Evolutionary conservation across 2,113 vertebrate species (phyloP).

Genomic region (Excalfactoria chinensis): DNA sequence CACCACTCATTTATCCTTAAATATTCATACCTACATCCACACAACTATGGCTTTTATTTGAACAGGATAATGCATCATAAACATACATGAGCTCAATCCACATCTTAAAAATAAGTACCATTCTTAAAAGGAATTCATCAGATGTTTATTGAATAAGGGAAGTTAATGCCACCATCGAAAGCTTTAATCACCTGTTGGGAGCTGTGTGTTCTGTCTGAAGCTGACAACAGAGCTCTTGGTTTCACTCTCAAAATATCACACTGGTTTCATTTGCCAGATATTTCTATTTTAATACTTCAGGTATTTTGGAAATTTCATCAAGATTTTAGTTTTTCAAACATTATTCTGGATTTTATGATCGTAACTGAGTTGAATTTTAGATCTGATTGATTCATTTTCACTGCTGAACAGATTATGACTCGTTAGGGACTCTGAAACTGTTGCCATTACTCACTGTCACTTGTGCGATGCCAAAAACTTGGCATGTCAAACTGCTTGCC

Average conservation of each 20-base stretch:
- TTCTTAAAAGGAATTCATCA: not conserved
- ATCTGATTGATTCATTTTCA: not conserved
- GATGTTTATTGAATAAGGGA: not conserved
- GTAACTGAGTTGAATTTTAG: not conserved
- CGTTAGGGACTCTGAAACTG: not conserved
- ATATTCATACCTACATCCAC: not conserved
- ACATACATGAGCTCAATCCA: not conserved
- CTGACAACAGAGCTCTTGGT: not conserved
- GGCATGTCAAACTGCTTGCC: not conserved
- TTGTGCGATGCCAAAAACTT: not conserved
- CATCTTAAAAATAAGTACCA: not conserved
- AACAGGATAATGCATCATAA: not conserved
- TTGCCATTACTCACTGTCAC: not conserved
- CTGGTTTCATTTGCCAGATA: not conserved
- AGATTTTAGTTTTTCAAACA: not conserved
- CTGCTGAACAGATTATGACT: not conserved
- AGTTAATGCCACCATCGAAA: not conserved
- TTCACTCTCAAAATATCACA: not conserved
- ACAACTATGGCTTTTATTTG: not conserved
- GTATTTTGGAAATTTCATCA: not conserved
- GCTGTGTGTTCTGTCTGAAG: not conserved
- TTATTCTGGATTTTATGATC: not conserved
- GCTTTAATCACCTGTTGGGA: not conserved
- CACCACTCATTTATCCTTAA: not conserved
- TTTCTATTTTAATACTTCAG: not conserved